Evolutionary conservation across 1,140 invertebrate genomes (phyloP), one percentile per base, ranked within the genome.

Genomic region (Orchesella cincta): DNA sequence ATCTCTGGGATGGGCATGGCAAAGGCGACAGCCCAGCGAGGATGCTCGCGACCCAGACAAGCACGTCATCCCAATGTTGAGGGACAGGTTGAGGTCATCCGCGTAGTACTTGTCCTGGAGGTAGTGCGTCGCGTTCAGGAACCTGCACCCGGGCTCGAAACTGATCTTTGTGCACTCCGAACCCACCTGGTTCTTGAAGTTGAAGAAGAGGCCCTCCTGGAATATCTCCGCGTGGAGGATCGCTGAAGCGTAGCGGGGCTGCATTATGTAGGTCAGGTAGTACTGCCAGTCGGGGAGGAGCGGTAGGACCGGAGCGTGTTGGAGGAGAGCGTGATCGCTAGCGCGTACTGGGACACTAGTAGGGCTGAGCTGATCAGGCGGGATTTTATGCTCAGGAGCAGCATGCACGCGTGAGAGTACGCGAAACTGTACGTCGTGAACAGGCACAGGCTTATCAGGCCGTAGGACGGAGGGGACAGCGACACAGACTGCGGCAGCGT

Each of bases 21-120:
- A 85, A 96, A 96, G 23, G 96, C 85, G 73, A 97, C 88, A 81
- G 94, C 90, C 83, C 96, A 96, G 95, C 87, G 70, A 95, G 87
- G 77, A 93, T 90, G 73, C 94, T 89, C 14, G 92, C 92, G 5
- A 93, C 85, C 0, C 92, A 91, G 83, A 96, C 96, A 0, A 92
- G 93, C 78, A 95, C 90, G 0, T 92, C n/a, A 95, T 89, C 0
- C 92, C 90, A 64, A 95, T 89, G 87, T 95, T 94, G 28, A 91
- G 87, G 77, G 93, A 90, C 2, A 89, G 85, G 79, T 92, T 90
- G 18, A 94, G 86, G 73, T 87, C 85, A 31, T 85, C 85, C 28
- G 80, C 80, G 0, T 90, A 89, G 81, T 93, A 94, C 23, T 92
- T 85, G 85, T 94, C 92, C 0, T 89, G 88, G 14, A 94, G 83